Percentiles rank a stretch among this genome's conserved stretches.
Evolutionary conservation across 23 tunicate species (phyloP).

Genomic region (Corella eumyota): DNA sequence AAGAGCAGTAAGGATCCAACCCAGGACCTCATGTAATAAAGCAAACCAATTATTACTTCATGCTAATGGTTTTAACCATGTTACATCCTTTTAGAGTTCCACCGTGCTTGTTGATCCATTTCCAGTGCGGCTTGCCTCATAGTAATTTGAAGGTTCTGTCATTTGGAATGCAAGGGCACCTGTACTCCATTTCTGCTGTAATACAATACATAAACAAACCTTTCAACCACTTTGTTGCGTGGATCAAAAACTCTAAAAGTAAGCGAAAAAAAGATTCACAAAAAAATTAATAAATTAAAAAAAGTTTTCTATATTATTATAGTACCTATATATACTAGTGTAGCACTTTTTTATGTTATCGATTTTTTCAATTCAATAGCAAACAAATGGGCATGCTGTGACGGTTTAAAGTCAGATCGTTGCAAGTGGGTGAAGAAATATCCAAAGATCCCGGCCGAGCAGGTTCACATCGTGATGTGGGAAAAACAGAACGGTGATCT

Average conservation of each 20-base stretch:
- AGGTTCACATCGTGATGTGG: constrained; percentile 73
- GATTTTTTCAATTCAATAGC: constrained; percentile 7
- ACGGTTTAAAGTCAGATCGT: constrained; percentile 24
- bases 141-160: constrained; percentile 35
- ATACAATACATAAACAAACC: constrained; percentile 45
- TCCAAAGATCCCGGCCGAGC: constrained; percentile 48
- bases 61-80: too few relatives aligned
- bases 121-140: constrained; percentile 58
- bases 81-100: constrained; percentile 46
- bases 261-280: not conserved
- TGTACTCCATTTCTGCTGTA: constrained; percentile 53
- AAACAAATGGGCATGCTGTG: constrained; percentile 60
- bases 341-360: too few relatives aligned
- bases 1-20: too few relatives aligned
- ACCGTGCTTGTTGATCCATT: constrained; percentile 60
- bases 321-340: too few relatives aligned
- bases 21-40: too few relatives aligned
- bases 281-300: too few relatives aligned
- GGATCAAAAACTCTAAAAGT: constrained; percentile 61
- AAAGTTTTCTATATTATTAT: too few relatives aligned
- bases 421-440: constrained; percentile 35
- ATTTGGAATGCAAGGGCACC: constrained; percentile 49
- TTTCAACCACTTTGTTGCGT: constrained; percentile 60
- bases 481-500: too few relatives aligned
- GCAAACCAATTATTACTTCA: too few relatives aligned